Percentiles rank a stretch among this genome's conserved stretches.
These are phyloP conservation scores for Ceratoteleas bidentatus DNA, from an alignment of 1,140 invertebrate species.

Conservation along the genomic window DNA sequence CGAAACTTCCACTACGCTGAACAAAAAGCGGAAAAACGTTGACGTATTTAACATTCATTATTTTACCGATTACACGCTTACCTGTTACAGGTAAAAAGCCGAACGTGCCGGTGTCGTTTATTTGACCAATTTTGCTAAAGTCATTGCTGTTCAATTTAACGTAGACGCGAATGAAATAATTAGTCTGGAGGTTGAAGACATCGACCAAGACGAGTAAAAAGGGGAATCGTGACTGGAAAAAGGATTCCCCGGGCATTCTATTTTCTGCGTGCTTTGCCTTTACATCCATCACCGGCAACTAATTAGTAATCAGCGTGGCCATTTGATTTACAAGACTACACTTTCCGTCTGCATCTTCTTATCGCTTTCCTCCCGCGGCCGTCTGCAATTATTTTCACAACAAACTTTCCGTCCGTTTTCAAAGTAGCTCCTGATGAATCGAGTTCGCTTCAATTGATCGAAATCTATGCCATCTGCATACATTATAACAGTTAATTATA, in stretches of 20 bases:
- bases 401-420: neutral
- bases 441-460: neutral
- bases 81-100: no score
- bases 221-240: slow-evolving; percentile 17
- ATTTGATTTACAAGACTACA: slow-evolving; percentile 25
- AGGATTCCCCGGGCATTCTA: slow-evolving; percentile 7
- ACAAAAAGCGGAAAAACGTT: neutral
- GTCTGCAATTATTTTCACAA: slow-evolving; percentile 6
- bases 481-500: neutral
- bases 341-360: slow-evolving; percentile 13
- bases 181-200: slow-evolving; percentile 13
- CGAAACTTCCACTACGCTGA: neutral
- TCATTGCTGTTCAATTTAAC: neutral
- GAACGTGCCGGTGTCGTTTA: neutral
- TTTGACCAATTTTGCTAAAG: neutral
- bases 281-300: slow-evolving; percentile 26
- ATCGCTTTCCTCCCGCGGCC: neutral
- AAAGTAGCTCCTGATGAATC: slow-evolving; percentile 3
- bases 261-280: slow-evolving; percentile 19
- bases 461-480: neutral
- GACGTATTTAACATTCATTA: neutral
- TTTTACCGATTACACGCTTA: neutral
- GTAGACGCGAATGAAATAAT: slow-evolving; percentile 15
- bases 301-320: slow-evolving; percentile 39
- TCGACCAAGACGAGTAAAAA: slow-evolving; percentile 10